Percentiles rank a stretch among this genome's conserved stretches.
phyloP scores from a whole-genome alignment of 2,888 invertebrate species.

The Elysia crispata region DNA sequence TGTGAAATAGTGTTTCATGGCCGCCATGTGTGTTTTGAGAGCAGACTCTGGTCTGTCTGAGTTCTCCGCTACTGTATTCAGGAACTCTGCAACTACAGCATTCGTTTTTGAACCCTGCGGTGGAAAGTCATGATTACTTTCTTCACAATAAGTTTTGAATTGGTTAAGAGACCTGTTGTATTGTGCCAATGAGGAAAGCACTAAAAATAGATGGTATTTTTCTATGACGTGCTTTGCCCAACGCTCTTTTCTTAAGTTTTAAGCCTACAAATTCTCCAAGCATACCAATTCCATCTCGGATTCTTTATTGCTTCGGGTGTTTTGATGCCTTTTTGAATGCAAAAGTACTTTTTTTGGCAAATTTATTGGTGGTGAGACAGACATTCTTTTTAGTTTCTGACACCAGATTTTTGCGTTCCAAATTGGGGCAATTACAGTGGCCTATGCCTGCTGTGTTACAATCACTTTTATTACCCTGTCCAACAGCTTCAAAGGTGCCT shows the following conservation, averaged over 20 bases:
- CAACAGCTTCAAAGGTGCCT: constrained; percentile 14
- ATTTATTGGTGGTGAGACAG: constrained; percentile 9
- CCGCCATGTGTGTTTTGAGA: constrained; percentile 19
- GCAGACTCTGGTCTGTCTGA: constrained; percentile 17
- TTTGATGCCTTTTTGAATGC: background rate
- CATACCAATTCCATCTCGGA: background rate
- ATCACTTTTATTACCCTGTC: background rate
- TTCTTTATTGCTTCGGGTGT: background rate
- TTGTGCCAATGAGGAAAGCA: background rate
- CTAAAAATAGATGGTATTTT: background rate
- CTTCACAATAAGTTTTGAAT: background rate
- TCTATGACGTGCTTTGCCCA: background rate
- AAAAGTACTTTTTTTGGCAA: constrained; percentile 6
- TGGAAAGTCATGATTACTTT: background rate
- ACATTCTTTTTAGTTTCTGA: background rate
- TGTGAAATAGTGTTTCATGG: background rate
- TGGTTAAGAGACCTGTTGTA: background rate
- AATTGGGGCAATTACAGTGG: constrained; percentile 27
- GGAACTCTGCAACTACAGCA: background rate
- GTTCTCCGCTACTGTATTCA: background rate
- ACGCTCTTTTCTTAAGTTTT: background rate
- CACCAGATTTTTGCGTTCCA: constrained; percentile 23
- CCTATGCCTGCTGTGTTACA: constrained; percentile 7
- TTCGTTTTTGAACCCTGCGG: background rate
- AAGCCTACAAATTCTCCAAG: background rate